phyloP scores from a whole-genome alignment of 2,888 invertebrate species.

The Drosophila phalerata region DNA sequence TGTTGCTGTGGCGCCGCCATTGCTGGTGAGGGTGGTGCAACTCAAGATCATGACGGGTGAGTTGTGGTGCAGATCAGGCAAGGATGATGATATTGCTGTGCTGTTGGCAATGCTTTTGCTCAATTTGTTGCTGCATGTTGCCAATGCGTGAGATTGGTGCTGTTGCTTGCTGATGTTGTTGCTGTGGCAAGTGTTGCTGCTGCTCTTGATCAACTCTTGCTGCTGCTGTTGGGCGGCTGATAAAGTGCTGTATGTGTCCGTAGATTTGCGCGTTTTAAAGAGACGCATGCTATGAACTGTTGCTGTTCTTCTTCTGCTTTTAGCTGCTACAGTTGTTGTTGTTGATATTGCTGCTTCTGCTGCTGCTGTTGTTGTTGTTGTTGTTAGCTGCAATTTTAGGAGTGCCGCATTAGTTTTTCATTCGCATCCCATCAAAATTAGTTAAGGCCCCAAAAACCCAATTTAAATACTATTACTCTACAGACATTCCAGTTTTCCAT shows the following conservation, averaged over 20 bases:
- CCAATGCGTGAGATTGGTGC: constrained; percentile 35
- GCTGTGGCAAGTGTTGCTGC: constrained; percentile 34
- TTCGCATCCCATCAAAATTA: constrained; percentile 25
- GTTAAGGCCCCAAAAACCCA: constrained; percentile 46
- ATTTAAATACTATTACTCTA: constrained; percentile 36
- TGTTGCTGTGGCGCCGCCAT: constrained; percentile 55
- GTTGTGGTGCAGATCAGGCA: constrained; percentile 85
- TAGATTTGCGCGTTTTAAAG: constrained; percentile 85
- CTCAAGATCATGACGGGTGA: constrained; percentile 85
- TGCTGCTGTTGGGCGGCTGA: constrained; percentile 59
- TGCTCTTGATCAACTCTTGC: constrained; percentile 37
- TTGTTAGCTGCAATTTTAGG: constrained; percentile 40
- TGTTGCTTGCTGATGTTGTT: constrained; percentile 25
- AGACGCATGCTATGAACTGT: constrained; percentile 82
- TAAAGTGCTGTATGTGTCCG: constrained; percentile 82
- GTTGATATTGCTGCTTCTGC: constrained; percentile 4
- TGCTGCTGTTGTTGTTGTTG: constrained; percentile 1
- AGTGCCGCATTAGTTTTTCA: constrained; percentile 40
- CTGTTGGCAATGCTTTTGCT: constrained; percentile 78
- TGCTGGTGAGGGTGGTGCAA: constrained; percentile 83
- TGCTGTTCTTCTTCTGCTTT: constrained; percentile 5
- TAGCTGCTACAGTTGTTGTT: constrained; percentile 1
- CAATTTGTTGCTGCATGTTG: constrained; percentile 76
- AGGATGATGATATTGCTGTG: constrained; percentile 83
- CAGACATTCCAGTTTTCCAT: constrained; percentile 32